These are phyloP conservation scores for Anthrax anthrax DNA, from an alignment of 2,888 invertebrate genomes.

Conservation along the genomic window DNA sequence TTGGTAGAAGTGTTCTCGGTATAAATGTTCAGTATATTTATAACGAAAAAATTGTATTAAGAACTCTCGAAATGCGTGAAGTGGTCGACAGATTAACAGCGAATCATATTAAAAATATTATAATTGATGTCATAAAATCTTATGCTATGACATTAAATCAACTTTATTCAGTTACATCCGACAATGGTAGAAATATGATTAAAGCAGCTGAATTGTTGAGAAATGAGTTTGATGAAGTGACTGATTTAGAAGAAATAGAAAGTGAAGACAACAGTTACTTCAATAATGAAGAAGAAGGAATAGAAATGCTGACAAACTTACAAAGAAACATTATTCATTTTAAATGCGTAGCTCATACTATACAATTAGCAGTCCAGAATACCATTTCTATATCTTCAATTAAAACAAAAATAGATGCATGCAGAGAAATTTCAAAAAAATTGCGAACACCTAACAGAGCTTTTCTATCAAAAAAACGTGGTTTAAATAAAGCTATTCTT, in stretches of 20 bases:
- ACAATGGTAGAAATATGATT: not conserved
- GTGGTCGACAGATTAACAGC: too few relatives aligned
- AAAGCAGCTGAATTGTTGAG: not conserved
- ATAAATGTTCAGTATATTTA: too few relatives aligned
- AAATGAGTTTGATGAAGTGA: not conserved
- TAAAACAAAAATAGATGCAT: not conserved
- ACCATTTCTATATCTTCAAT: not conserved
- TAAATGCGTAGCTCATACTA: conserved; percentile 2
- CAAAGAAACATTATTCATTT: conserved; percentile 2
- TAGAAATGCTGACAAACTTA: not conserved
- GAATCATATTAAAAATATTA: conserved; percentile 1
- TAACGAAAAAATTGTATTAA: too few relatives aligned
- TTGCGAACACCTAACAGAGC: not conserved
- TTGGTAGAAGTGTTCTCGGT: too few relatives aligned
- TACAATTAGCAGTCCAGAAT: conserved; percentile 1
- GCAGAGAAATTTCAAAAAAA: not conserved
- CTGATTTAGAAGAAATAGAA: conserved; percentile 1
- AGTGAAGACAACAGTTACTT: not conserved
- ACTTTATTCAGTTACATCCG: not conserved
- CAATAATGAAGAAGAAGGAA: not conserved
- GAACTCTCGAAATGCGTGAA: too few relatives aligned
- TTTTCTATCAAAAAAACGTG: too few relatives aligned
- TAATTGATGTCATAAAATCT: not conserved
- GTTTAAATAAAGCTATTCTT: too few relatives aligned
- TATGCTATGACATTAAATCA: not conserved